Percentiles rank a stretch among this genome's conserved stretches.
phyloP scores from a whole-genome alignment of 1,140 invertebrate genomes.

The Mactra quadrangularis region DNA sequence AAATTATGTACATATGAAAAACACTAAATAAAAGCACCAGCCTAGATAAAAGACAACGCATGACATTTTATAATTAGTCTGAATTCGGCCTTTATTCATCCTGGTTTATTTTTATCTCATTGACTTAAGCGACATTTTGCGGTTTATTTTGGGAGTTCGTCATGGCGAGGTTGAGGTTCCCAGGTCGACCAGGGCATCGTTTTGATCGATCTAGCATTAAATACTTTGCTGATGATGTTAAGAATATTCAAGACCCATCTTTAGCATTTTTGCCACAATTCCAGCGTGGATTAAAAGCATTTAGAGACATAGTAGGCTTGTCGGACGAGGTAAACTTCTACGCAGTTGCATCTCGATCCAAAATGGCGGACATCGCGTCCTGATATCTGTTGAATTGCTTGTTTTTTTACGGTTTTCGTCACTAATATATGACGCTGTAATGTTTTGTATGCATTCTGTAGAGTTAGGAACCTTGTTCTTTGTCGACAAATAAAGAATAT shows the following conservation, averaged over 20 bases:
- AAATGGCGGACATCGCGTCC: slow-evolving; percentile 60
- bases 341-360: slow-evolving; percentile 11
- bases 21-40: background rate
- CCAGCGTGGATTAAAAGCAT: slow-evolving; percentile 40
- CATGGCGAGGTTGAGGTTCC: slow-evolving; percentile 62
- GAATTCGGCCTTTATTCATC: background rate
- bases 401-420: no score
- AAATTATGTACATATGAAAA: background rate
- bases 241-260: slow-evolving; percentile 52
- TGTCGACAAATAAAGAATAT: no score
- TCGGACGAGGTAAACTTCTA: slow-evolving; percentile 53
- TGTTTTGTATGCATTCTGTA: no score
- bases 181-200: slow-evolving; percentile 56
- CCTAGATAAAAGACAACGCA: background rate
- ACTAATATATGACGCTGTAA: no score
- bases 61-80: background rate
- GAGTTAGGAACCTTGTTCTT: no score
- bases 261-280: slow-evolving; percentile 58
- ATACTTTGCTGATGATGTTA: slow-evolving; percentile 55
- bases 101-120: background rate
- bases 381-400: background rate
- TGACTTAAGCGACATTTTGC: slow-evolving; percentile 3
- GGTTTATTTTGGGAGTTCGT: slow-evolving; percentile 59
- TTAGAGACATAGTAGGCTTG: slow-evolving; percentile 48
- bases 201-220: slow-evolving; percentile 53